Base-by-base conservation (phyloP, 2,113 vertebrate species). In the Arvicanthis niloticus region DNA sequence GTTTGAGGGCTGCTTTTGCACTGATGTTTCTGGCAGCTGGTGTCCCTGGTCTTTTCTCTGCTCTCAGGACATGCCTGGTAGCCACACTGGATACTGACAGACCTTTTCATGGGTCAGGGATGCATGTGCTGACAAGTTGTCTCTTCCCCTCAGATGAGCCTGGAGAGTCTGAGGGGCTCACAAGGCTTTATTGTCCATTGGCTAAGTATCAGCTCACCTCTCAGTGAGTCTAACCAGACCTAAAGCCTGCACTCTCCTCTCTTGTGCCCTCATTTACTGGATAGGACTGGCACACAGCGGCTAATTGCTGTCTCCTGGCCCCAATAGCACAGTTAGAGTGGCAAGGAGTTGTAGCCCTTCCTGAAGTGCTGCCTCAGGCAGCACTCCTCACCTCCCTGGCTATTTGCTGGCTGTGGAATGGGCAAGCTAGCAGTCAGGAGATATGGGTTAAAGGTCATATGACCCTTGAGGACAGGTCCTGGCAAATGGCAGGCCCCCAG, bases 1-100 rank as follows among this genome's bases (percentile, higher is more conserved):
- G 21, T 76, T 77, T 77, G 16, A 88, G 81, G 48, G 73, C 70
- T 88, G 70, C 92, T 93, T 88, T 53, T 75, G 89, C 29, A 22
- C 37, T 68, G 31, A 62, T 73, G 22, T 78, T 16, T 26, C 42
- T 81, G 76, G 67, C 11, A 78, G 70, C 58, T 0, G 15, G 70
- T 77, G 65, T 45, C 19, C 15, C 73, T 88, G 88, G 67, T 72
- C 65, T 60, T 85, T 53, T 62, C 81, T 58, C 70, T 62, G 5
- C 48, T 96, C 77, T 86, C 53, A 91, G 89, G 89, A 76, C 75
- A 70, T 7, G 29, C n/a, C 87, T 26, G 12, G 10, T 34, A 80
- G 77, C 67, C 68, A 42, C 60, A 3, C 51, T 68, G 53, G 45
- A 13, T n/a, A 37, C 90, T 7, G 0, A 67, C n/a, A 45, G 68